Conservation (phyloP, 2,797 vertebrate genomes). For the Lemur catta region DNA sequence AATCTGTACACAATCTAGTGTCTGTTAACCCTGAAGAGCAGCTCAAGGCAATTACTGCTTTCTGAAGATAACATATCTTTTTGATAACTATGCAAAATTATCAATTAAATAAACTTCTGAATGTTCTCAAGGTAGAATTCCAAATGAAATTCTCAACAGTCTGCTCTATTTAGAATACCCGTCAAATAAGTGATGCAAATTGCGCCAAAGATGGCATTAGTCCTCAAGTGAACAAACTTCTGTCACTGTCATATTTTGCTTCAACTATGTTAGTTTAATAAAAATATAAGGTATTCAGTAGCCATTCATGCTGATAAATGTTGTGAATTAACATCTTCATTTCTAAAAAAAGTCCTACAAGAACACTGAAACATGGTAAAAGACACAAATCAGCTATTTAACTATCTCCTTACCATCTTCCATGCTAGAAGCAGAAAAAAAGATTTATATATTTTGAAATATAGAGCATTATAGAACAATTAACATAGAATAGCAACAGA, state of each 20-base stretch:
- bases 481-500: neutral
- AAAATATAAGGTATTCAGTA: neutral
- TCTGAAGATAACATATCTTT: neutral
- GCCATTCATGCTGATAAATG: neutral
- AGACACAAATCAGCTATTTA: neutral
- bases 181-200: constrained; percentile 20
- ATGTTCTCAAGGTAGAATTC: constrained; percentile 24
- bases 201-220: neutral
- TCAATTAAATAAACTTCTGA: constrained; percentile 57
- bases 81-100: constrained; percentile 50
- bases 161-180: constrained; percentile 46
- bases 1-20: neutral
- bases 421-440: neutral
- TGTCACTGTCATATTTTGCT: neutral
- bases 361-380: neutral
- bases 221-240: constrained; percentile 30
- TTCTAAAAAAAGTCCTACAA: neutral
- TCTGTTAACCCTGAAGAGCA: neutral
- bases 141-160: constrained; percentile 38
- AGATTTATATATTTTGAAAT: neutral
- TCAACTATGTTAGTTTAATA: constrained; percentile 1
- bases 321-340: neutral
- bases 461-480: neutral
- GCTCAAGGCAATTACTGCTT: constrained; percentile 44
- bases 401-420: neutral